These are phyloP conservation scores for Aramus guarauna DNA, from an alignment of 2,113 vertebrate species.

Conservation along the genomic window DNA sequence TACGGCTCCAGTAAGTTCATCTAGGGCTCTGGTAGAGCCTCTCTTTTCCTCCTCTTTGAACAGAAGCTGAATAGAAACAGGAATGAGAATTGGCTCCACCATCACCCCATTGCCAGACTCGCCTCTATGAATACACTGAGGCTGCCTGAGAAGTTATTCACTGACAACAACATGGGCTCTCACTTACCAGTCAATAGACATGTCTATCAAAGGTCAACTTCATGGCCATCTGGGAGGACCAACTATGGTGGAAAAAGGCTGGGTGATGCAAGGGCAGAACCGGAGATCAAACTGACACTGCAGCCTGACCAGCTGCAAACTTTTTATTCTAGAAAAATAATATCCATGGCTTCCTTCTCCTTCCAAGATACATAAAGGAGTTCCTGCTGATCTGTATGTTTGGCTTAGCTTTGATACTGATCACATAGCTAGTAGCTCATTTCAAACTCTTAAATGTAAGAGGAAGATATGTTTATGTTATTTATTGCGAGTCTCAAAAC, in stretches of 20 bases:
- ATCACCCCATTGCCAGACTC: constrained; percentile 43
- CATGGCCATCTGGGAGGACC: constrained; percentile 9
- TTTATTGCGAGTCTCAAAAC: not conserved
- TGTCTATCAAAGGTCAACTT: constrained; percentile 4
- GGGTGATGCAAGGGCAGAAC: not conserved
- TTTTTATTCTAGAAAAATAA: not conserved
- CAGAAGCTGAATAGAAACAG: constrained; percentile 72
- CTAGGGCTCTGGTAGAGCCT: constrained; percentile 59
- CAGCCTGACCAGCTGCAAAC: not conserved
- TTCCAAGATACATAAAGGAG: not conserved
- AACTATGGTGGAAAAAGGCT: not conserved
- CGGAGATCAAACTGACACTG: not conserved
- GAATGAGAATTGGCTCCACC: constrained; percentile 62
- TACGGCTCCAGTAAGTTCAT: constrained; percentile 55
- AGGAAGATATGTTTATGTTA: not conserved
- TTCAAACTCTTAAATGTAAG: not conserved
- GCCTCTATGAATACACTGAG: constrained; percentile 60
- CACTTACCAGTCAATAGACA: not conserved
- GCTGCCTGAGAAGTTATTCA: constrained; percentile 33
- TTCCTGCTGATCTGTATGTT: not conserved
- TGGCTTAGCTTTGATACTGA: not conserved
- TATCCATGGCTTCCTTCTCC: not conserved
- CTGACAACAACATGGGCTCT: constrained; percentile 10
- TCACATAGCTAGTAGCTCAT: not conserved
- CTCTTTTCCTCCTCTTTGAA: constrained; percentile 62